Conservation (phyloP, 2,888 invertebrate genomes). For the Meiosimyza platycephala region DNA sequence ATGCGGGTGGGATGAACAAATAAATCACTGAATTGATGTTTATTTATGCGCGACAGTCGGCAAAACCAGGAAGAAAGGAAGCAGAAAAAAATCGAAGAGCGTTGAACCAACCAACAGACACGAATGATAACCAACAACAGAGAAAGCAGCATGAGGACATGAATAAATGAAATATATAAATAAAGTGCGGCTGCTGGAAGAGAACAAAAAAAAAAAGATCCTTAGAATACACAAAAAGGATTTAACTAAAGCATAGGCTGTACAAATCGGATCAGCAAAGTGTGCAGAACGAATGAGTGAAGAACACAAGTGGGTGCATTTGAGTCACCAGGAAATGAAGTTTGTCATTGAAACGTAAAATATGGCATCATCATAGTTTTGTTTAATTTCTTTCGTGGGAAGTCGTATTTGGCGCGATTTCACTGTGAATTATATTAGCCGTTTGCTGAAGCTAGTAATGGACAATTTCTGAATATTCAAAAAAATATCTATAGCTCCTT, state of each 20-base stretch:
- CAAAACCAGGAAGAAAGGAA: conserved; percentile 4
- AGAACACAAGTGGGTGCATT: no score
- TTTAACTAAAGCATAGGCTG: conserved; percentile 13
- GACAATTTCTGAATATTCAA: no score
- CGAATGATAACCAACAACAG: neutral
- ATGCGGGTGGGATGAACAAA: conserved; percentile 15
- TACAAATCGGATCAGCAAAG: neutral
- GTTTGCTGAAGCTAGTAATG: no score
- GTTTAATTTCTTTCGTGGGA: no score
- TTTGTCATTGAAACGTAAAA: no score
- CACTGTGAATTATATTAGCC: no score
- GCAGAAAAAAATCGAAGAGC: neutral
- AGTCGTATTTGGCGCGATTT: no score
- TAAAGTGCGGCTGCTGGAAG: conserved; percentile 4
- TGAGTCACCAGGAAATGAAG: no score
- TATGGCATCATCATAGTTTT: no score
- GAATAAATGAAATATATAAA: conserved; percentile 18
- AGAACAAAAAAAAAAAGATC: neutral
- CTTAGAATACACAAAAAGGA: neutral
- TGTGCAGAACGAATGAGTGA: neutral
- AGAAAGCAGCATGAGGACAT: no score
- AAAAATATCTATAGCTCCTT: no score
- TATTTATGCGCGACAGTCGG: conserved; percentile 35
- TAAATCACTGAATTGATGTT: conserved; percentile 34
- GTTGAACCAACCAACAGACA: conserved; percentile 14